Conservation (phyloP, 2,113 vertebrate genomes). For the Scatophagus argus region DNA sequence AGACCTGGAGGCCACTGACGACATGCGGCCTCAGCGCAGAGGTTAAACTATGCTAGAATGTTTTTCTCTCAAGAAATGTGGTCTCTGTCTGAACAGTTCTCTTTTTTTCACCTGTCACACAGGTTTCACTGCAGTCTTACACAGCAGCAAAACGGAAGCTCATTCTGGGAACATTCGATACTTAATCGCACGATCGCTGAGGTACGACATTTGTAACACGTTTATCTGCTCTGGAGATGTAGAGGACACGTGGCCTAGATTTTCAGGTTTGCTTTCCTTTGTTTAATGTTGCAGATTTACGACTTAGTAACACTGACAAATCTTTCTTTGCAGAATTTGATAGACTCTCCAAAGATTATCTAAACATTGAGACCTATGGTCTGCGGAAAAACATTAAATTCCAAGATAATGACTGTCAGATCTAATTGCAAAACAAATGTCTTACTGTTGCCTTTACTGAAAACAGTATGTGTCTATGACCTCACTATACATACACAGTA, state of each 20-base stretch:
- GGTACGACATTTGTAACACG: neutral
- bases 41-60: neutral
- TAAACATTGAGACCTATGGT: neutral
- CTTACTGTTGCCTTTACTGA: neutral
- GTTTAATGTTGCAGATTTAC: neutral
- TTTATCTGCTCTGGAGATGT: neutral
- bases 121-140: neutral
- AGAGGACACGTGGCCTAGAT: neutral
- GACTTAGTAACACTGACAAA: no score
- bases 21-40: neutral
- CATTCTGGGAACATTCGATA: neutral
- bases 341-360: neutral
- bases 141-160: neutral
- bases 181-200: neutral
- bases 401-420: neutral
- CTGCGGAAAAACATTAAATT: neutral
- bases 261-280: neutral
- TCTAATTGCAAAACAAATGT: neutral
- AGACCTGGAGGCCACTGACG: neutral
- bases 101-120: neutral
- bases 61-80: neutral
- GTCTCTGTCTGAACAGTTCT: neutral
- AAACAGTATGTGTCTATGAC: neutral
- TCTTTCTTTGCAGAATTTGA: no score
- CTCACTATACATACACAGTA: neutral